Base-by-base conservation (phyloP, 1,140 invertebrate genomes). In the Orchesella cincta region DNA sequence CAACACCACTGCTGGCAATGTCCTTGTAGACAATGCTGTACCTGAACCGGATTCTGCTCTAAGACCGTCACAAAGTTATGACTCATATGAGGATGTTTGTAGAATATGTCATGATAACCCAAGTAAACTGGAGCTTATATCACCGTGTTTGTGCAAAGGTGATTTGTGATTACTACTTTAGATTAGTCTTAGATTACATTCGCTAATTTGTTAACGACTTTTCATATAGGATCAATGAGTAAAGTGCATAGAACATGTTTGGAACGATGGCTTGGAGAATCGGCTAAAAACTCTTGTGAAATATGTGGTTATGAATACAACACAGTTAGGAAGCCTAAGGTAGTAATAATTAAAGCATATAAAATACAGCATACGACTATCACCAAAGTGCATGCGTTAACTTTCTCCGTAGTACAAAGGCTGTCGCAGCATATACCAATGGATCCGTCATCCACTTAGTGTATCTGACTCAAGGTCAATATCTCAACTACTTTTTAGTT, bases 181-280 rank as follows among this genome's bases (percentile, higher is more conserved):
- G 12, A 26, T 3, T 31, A 29, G 8, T 46, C 20, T 52, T 35
- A 52, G 64, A 51, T 31, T 23, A 8, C 46, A 51, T 28, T 51
- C 29, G n/a, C 18, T 23, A 1, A 74, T 29, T 75, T 36, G n/a
- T n/a, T n/a, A n/a, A n/a, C n/a, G n/a, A n/a, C n/a, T n/a, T n/a
- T n/a, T n/a, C n/a, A n/a, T n/a, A 74, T 29, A 54, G 91, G 91
- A 0, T 89, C 90, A 0, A 88, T 92, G 64, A 90, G 89, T 18
- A 84, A 89, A 73, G 87, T 92, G 2, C 91, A 92, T 82, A 85
- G 87, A 0, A 88, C 87, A 78, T 92, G 91, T 79, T 85, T 92
- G 35, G 91, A 92, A 82, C 85, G 88, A 74, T 92, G 91, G 91
- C 82, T 92, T 18, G 89, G 88, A 1, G 88, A 90, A 81, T 89